Percentiles rank a stretch among this genome's conserved stretches.
phyloP scores from a whole-genome alignment of 2,113 vertebrate genomes.

The Chaetorhynchus papuensis region DNA sequence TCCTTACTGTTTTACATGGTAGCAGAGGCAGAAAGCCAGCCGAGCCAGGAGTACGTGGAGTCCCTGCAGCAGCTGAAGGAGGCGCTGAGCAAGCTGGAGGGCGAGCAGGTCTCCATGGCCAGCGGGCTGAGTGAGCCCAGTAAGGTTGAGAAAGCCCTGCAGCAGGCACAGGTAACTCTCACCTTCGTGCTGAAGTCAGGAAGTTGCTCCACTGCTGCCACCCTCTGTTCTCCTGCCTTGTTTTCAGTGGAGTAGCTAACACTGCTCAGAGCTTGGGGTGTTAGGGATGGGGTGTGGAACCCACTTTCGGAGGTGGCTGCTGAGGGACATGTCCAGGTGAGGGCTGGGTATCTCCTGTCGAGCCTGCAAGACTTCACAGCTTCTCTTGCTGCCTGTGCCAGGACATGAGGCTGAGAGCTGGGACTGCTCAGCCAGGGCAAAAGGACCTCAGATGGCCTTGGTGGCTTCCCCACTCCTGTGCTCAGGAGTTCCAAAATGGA shows the following conservation, averaged over 20 bases:
- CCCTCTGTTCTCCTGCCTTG: background rate
- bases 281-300: rapidly evolving
- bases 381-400: background rate
- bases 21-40: slow-evolving; percentile 69
- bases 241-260: background rate
- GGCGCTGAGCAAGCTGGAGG: slow-evolving; percentile 61
- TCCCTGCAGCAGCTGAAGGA: slow-evolving; percentile 68
- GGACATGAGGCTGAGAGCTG: background rate
- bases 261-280: background rate
- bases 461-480: background rate
- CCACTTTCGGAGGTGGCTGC: background rate
- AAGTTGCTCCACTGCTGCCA: background rate
- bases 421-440: rapidly evolving
- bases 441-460: background rate
- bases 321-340: rapidly evolving
- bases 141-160: slow-evolving; percentile 73
- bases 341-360: rapidly evolving
- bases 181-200: background rate
- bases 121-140: slow-evolving; percentile 67
- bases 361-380: background rate
- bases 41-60: slow-evolving; percentile 56
- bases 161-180: slow-evolving; percentile 74
- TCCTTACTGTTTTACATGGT: background rate
- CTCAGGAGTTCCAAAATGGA: background rate
- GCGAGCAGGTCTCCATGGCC: slow-evolving; percentile 56